Base-by-base conservation (phyloP, 2,888 invertebrate species). In the Phengaris alcon region DNA sequence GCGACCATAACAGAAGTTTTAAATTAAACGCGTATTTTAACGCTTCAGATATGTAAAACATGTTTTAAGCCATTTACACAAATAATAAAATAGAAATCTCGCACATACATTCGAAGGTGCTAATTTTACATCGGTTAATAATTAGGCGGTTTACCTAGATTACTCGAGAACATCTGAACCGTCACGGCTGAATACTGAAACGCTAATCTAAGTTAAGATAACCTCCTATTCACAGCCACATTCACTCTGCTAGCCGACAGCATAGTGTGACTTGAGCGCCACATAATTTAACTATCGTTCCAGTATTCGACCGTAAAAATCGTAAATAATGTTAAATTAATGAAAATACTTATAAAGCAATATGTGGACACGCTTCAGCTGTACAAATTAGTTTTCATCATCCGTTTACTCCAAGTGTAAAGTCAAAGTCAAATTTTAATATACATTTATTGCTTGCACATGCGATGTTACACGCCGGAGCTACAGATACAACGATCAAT, bases 401-500 rank as follows among this genome's bases (percentile, higher is more conserved):
- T 44, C 64, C 35, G 35, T 64, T 10, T 52, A 35, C 48, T 59
- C 12, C 44, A 10, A 12, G 10, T 5, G 35, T 35, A 35, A 35
- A 35, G 6, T 59, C 59, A 59, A 64, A 64, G 88, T 87, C 90
- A 89, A 89, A 90, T 91, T 89, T 91, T 89, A 89, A 87, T 88
- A 86, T 82, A 87, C 87, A 88, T 91, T 90, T 91, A 91, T 89
- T 88, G 88, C 88, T 84, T 85, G 90, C 84, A 88, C 89, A 88
- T 87, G 87, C 35, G 22, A 35, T 91, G 91, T 93, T 92, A 91
- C 92, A 92, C 91, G 35, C 59, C 59, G 91, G 91, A 92, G 89
- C 87, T 82, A 90, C 88, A 87, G 91, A 91, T 91, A 91, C 91
- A 88, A 91, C 93, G 90, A 93, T 93, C 93, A 93, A 93, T 93